phyloP scores from a whole-genome alignment of 2,113 vertebrate species.

The Protomyctophum bolini region DNA sequence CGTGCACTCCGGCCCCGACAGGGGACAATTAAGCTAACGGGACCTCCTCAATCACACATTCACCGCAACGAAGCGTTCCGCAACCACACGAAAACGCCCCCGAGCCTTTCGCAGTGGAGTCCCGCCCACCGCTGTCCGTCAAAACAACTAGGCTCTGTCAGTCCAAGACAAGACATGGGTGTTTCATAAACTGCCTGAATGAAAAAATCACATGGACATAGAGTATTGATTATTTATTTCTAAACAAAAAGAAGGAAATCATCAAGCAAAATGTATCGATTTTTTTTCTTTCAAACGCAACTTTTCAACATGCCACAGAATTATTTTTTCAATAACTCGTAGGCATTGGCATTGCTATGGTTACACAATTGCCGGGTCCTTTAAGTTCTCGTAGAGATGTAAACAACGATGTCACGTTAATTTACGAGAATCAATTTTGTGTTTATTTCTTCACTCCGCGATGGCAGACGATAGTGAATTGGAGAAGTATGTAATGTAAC shows the following conservation, averaged over 20 bases:
- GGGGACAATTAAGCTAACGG: slow-evolving; percentile 59
- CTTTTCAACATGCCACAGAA: not conserved
- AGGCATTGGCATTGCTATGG: slow-evolving; percentile 50
- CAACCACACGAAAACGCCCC: slow-evolving; percentile 78
- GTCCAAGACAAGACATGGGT: slow-evolving; percentile 8
- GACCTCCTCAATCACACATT: slow-evolving; percentile 75
- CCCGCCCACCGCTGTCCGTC: slow-evolving; percentile 62
- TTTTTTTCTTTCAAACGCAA: not conserved
- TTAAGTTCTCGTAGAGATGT: slow-evolving; percentile 51
- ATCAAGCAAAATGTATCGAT: not conserved
- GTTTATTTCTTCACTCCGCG: not conserved
- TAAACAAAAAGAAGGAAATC: not conserved
- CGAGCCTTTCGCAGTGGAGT: slow-evolving; percentile 62
- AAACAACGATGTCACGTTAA: slow-evolving; percentile 51
- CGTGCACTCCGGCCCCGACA: slow-evolving; percentile 69
- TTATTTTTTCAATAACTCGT: not conserved
- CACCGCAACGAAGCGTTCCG: slow-evolving; percentile 72
- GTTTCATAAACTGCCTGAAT: slow-evolving; percentile 50
- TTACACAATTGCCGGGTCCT: slow-evolving; percentile 41
- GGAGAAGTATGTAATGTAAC: slow-evolving; percentile 65
- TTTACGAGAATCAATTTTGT: not conserved
- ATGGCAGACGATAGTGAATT: slow-evolving; percentile 75
- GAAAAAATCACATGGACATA: not conserved
- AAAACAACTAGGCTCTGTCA: slow-evolving; percentile 29
- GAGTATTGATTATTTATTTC: not conserved